These are phyloP conservation scores for Tetranychus piercei DNA, from an alignment of 2,888 invertebrate genomes.

Conservation along the genomic window DNA sequence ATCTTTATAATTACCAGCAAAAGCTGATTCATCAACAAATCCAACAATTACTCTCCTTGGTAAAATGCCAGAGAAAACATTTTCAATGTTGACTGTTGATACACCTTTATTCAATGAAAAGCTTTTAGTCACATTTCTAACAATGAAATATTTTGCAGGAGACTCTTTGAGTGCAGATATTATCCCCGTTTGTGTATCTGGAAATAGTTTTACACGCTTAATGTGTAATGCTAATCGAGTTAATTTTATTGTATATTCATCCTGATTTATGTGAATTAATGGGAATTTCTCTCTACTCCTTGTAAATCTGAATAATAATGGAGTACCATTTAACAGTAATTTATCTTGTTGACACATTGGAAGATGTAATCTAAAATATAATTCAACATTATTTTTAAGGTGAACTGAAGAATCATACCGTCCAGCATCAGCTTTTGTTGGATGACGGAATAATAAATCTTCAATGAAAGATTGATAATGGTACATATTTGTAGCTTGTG, in stretches of 20 bases:
- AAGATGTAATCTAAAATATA: not conserved
- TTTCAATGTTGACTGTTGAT: conserved; percentile 1
- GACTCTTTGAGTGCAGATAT: not conserved
- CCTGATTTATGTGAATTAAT: not conserved
- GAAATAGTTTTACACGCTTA: not conserved
- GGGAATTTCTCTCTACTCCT: not conserved
- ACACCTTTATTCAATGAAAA: not conserved
- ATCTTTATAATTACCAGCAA: not conserved
- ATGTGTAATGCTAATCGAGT: not conserved
- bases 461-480: conserved; percentile 5
- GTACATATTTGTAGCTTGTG: not conserved
- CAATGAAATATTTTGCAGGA: conserved; percentile 7
- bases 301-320: not conserved
- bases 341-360: not conserved
- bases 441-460: not conserved
- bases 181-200: not conserved
- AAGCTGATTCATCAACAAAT: conserved; percentile 9
- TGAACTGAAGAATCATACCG: not conserved
- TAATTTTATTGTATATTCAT: not conserved
- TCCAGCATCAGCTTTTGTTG: not conserved
- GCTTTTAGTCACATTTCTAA: conserved; percentile 3
- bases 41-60: conserved; percentile 2
- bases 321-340: not conserved
- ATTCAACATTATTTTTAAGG: not conserved
- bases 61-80: conserved; percentile 5